Base-by-base conservation (phyloP, 2,113 vertebrate species). In the Zingel zingel region DNA sequence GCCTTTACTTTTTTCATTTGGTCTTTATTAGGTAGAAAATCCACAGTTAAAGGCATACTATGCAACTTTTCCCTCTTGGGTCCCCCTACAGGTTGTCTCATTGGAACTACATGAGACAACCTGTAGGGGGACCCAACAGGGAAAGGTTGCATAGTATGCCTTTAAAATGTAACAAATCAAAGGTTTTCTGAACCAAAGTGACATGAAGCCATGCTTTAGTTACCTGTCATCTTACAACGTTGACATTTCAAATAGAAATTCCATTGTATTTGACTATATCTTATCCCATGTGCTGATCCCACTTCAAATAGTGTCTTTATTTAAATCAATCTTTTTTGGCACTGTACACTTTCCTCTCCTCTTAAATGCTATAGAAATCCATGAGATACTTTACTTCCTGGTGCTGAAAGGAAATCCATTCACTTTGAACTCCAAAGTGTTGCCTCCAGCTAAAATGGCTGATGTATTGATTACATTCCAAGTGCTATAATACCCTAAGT, bases 381-480 rank as follows among this genome's bases (percentile, higher is more conserved):
- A 47, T 64, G 77, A 72, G 27, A 87, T 59, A 72, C 80, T 90
- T 84, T 64, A 76, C 65, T 80, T 81, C 69, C 53, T 76, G 67
- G 62, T 76, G 45, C 75, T 59, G 61, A 78, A 78, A 71, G 69
- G 80, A 89, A 86, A 89, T 88, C 79, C 65, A 89, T 90, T 83
- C 87, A 81, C 84, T 92, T 84, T 78, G 62, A 68, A 75, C 79
- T 69, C 74, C 57, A 12, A 54, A 83, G 72, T 86, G 64, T 88
- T 71, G 70, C 79, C 57, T 66, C 3, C 78, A 71, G 82, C 71
- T 85, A 81, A 87, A 87, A 88, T 68, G 47, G 62, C 74, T 64
- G 62, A 72, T 61, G 47, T 81, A 87, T 90, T 89, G 88, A 92
- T 90, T 91, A 76, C 79, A 84, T 82, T 78, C 77, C 51, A 77